Conservation (phyloP, 2,113 vertebrate genomes). For the Albula goreensis region DNA sequence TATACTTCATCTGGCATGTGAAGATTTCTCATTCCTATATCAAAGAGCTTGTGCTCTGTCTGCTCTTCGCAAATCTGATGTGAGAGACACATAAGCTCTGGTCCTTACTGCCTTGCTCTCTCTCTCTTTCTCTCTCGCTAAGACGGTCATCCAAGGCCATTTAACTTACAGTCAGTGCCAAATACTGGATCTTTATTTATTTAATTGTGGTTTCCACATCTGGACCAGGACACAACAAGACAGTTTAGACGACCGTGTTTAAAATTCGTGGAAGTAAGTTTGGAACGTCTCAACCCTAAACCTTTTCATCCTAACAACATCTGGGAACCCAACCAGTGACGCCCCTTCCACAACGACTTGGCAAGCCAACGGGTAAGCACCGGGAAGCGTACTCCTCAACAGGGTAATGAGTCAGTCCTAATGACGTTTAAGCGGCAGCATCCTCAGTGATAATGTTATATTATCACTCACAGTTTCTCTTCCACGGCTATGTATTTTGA, state of each 20-base stretch:
- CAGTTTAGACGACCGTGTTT: too few species aligned
- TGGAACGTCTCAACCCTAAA: neutral
- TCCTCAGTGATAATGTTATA: neutral
- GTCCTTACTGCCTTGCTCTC: neutral
- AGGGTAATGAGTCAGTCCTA: too few species aligned
- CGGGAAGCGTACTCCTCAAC: too few species aligned
- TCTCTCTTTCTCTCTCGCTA: neutral
- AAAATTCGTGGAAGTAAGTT: neutral
- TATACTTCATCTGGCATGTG: too few species aligned
- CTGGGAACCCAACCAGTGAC: neutral
- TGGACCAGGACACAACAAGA: too few species aligned
- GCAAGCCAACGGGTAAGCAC: neutral
- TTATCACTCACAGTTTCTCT: neutral
- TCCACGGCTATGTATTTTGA: neutral
- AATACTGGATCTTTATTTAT: too few species aligned
- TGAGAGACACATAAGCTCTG: neutral
- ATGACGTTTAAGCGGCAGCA: too few species aligned
- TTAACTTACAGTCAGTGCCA: neutral
- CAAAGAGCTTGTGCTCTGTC: neutral
- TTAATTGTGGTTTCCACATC: too few species aligned
- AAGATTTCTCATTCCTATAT: too few species aligned
- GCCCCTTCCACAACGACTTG: neutral
- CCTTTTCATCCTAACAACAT: neutral
- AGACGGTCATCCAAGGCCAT: neutral
- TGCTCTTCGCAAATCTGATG: neutral